Percentiles rank a stretch among this genome's conserved stretches.
Conservation (phyloP, 1,140 invertebrate species). For the Drosophila sechellia region DNA sequence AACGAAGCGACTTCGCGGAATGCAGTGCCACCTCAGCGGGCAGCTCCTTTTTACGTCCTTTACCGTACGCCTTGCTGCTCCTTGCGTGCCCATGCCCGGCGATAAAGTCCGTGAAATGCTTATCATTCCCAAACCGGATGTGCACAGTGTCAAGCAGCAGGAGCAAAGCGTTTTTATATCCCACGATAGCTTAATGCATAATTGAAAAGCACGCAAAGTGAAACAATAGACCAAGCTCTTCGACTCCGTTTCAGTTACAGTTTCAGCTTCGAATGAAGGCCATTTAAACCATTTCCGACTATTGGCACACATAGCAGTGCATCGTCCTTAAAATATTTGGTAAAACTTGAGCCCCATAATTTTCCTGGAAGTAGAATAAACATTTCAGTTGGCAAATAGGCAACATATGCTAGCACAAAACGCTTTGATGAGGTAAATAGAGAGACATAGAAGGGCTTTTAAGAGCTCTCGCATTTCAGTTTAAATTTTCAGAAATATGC, state of each 20-base stretch:
- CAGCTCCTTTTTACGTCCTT: background rate
- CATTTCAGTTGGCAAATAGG: conserved; percentile 8
- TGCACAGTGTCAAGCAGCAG: conserved; percentile 74
- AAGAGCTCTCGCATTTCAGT: background rate
- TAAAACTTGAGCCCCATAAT: conserved; percentile 4
- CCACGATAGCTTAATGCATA: conserved; percentile 75
- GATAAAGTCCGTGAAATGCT: conserved; percentile 79
- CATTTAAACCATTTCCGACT: conserved; percentile 48
- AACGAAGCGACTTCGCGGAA: conserved; percentile 45
- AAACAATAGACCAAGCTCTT: conserved; percentile 55
- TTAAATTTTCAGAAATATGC: background rate
- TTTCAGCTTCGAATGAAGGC: conserved; percentile 19
- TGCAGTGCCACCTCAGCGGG: conserved; percentile 41
- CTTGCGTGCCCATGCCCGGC: conserved; percentile 46
- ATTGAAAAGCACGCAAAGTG: conserved; percentile 80
- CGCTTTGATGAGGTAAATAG: conserved; percentile 9
- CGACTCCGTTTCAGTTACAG: background rate
- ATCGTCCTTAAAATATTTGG: conserved; percentile 1
- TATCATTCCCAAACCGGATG: conserved; percentile 75
- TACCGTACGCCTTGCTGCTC: background rate
- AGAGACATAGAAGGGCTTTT: background rate
- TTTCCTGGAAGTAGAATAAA: conserved; percentile 13
- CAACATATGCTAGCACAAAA: conserved; percentile 11
- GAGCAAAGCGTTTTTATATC: conserved; percentile 66
- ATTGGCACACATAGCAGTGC: background rate